Percentiles rank a stretch among this genome's conserved stretches.
These are phyloP conservation scores for Sardinella longiceps DNA, from an alignment of 2,797 vertebrate species.

Conservation along the genomic window DNA sequence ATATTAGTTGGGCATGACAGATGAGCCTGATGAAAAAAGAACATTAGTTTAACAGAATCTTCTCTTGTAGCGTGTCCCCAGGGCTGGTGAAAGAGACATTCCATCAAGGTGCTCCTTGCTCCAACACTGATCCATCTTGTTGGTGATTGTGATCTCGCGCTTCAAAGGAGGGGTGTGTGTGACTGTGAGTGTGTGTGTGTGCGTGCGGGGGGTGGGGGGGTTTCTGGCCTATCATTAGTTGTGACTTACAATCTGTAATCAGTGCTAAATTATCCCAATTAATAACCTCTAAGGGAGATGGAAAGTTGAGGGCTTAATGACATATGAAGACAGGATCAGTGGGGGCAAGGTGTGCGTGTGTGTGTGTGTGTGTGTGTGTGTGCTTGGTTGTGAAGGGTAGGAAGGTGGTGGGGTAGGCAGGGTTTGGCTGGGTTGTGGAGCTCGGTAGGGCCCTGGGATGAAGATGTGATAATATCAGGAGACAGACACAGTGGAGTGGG, in stretches of 20 bases:
- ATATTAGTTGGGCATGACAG: constrained; percentile 32
- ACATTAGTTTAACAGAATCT: constrained; percentile 50
- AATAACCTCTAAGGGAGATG: constrained; percentile 62
- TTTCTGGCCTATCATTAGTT: constrained; percentile 71
- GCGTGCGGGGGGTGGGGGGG: constrained; percentile 32
- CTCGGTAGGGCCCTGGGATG: constrained; percentile 70
- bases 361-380: constrained; percentile 1
- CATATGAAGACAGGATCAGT: constrained; percentile 61
- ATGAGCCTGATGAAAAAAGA: constrained; percentile 40
- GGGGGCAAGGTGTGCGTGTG: neutral
- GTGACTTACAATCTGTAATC: constrained; percentile 71
- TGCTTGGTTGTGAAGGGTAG: neutral
- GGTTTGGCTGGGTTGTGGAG: neutral
- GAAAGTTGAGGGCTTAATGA: constrained; percentile 69
- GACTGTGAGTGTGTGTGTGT: constrained; percentile 51
- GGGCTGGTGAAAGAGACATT: constrained; percentile 57
- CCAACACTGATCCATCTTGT: constrained; percentile 62
- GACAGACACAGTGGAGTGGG: constrained; percentile 69
- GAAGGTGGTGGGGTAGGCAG: neutral
- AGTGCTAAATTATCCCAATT: constrained; percentile 71
- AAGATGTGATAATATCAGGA: constrained; percentile 80
- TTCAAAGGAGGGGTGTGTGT: constrained; percentile 65
- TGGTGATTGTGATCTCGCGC: constrained; percentile 61
- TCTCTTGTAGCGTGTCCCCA: constrained; percentile 41
- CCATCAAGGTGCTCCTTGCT: constrained; percentile 51